These are phyloP conservation scores for Acronicta alni DNA, from an alignment of 2,888 invertebrate genomes.

Conservation along the genomic window DNA sequence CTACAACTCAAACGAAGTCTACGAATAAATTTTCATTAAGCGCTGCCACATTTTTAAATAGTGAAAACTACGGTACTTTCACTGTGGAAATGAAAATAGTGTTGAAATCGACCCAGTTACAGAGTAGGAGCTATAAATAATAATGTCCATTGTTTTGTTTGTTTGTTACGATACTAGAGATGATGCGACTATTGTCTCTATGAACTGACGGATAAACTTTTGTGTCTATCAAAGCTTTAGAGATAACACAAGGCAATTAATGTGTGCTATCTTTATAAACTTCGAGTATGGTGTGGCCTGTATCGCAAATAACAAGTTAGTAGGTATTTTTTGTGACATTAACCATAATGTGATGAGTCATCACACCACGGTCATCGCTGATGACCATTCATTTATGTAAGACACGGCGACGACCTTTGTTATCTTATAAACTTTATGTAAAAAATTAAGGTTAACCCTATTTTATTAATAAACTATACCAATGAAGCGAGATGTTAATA, in stretches of 20 bases:
- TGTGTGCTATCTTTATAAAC: no score
- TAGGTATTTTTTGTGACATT: no score
- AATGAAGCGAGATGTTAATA: conserved; percentile 16
- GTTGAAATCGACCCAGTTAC: conserved; percentile 13
- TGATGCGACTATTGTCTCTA: neutral
- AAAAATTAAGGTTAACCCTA: no score
- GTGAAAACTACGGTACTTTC: conserved; percentile 15
- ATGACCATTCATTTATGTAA: no score
- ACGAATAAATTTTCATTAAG: neutral
- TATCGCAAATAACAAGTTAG: no score
- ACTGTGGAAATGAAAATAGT: neutral
- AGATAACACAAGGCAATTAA: neutral
- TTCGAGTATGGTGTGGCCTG: no score
- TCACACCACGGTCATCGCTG: no score
- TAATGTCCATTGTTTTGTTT: conserved; percentile 6
- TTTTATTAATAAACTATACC: no score
- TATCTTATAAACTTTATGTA: no score
- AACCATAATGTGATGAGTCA: no score
- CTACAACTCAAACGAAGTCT: conserved; percentile 1
- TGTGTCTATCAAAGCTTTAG: neutral
- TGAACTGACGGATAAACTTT: conserved; percentile 4
- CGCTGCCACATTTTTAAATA: neutral
- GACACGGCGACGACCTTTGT: no score
- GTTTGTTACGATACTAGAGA: conserved; percentile 2
- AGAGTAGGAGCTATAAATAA: conserved; percentile 1